Conservation (phyloP, 1,140 invertebrate species). For the Oncopeltus fasciatus region DNA sequence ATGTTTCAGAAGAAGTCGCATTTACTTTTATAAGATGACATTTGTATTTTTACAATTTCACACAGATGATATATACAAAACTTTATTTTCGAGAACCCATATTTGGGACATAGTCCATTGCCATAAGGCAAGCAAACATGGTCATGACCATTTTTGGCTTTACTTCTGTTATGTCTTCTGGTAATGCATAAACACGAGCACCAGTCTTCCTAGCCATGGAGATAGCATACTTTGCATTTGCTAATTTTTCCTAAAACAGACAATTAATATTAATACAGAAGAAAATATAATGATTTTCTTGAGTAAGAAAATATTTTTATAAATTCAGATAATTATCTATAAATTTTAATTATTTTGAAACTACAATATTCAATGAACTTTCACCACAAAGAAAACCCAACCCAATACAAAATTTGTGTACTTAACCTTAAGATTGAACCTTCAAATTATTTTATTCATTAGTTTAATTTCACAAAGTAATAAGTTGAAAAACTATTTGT, state of each 20-base stretch:
- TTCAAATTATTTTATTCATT: too few species aligned
- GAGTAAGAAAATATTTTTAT: not conserved
- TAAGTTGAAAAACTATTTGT: too few species aligned
- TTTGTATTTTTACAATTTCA: too few species aligned
- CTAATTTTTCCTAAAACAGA: conserved; percentile 65
- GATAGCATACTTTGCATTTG: conserved; percentile 97
- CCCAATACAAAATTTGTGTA: too few species aligned
- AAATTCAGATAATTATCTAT: not conserved
- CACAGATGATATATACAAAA: too few species aligned
- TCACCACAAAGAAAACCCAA: too few species aligned
- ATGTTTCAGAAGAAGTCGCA: too few species aligned
- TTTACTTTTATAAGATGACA: too few species aligned
- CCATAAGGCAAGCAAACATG: conserved; percentile 97
- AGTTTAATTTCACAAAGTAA: too few species aligned
- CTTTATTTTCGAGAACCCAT: conserved; percentile 41
- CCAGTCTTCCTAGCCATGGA: conserved; percentile 94
- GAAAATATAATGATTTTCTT: not conserved
- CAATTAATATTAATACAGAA: too few species aligned
- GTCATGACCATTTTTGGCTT: conserved; percentile 99
- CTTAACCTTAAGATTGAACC: too few species aligned
- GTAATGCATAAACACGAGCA: conserved; percentile 90
- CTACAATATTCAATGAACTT: not conserved
- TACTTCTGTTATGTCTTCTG: conserved; percentile 97
- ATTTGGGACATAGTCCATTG: conserved; percentile 81
- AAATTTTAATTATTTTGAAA: not conserved